A percentile compares a stretch with the other conserved stretches of the same genome.
Evolutionary conservation across 2,888 invertebrate species (phyloP).

Genomic region (Anthrax anthrax): DNA sequence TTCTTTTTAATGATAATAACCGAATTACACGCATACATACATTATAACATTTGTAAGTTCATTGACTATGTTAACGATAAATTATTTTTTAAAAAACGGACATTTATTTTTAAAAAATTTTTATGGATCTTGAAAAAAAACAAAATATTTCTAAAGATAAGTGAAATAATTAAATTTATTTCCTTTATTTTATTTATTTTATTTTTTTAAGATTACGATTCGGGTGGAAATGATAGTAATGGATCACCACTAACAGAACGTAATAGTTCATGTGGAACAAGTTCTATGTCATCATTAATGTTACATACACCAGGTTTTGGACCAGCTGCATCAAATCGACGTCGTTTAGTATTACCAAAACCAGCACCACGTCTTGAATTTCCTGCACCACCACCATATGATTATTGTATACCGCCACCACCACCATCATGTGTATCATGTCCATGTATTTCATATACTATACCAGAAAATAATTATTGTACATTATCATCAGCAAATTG

Average conservation of each 20-base stretch:
- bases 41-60: too few relatives aligned
- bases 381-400: slow-evolving; percentile 28
- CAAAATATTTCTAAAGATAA: too few relatives aligned
- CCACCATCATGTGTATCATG: background rate
- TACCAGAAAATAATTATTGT: slow-evolving; percentile 12
- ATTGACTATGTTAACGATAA: too few relatives aligned
- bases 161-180: background rate
- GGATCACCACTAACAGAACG: slow-evolving; percentile 13
- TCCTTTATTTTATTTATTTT: background rate
- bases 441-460: background rate
- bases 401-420: slow-evolving; percentile 17
- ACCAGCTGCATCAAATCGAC: slow-evolving; percentile 22
- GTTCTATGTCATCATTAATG: slow-evolving; percentile 21
- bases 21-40: too few relatives aligned
- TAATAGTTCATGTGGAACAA: slow-evolving; percentile 12
- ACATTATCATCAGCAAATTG: slow-evolving; percentile 22
- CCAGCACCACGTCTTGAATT: slow-evolving; percentile 29
- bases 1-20: too few relatives aligned
- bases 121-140: too few relatives aligned
- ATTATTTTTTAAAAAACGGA: too few relatives aligned
- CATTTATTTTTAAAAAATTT: too few relatives aligned
- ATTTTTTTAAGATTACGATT: slow-evolving; percentile 5
- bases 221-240: background rate
- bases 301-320: slow-evolving; percentile 22
- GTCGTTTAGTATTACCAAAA: slow-evolving; percentile 24